Base-by-base conservation (phyloP, 1,140 invertebrate genomes). In the Ganaspis sp. region DNA sequence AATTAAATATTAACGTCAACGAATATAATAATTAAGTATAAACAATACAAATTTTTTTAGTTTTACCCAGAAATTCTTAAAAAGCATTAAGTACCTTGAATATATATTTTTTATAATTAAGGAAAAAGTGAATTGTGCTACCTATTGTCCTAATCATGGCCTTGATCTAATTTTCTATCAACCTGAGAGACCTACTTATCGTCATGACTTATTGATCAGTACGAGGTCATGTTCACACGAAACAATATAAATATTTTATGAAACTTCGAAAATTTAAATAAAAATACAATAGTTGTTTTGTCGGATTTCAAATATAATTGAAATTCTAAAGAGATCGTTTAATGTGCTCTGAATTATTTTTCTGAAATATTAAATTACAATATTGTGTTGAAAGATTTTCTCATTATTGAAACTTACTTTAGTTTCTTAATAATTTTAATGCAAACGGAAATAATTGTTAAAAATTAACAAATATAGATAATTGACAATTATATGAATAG, bases 61-160 rank as follows among this genome's bases (percentile, higher is more conserved):
- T n/a, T n/a, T n/a, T n/a, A n/a, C n/a, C n/a, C n/a, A n/a, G n/a
- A n/a, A n/a, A n/a, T n/a, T n/a, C n/a, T n/a, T n/a, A n/a, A n/a
- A n/a, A n/a, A n/a, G n/a, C n/a, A n/a, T n/a, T n/a, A n/a, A n/a
- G n/a, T n/a, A 64, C 15, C 3, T 64, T 15, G 9, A n/a, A 15
- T 15, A n/a, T 4, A n/a, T n/a, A n/a, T 29, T 64, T 12, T 29
- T 29, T 64, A 15, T n/a, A 64, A 64, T 64, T 15, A 4, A 23
- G 54, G 21, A 64, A 64, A 34, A n/a, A 15, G 58, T 12, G 26
- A 29, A 5, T 34, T 6, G 29, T 26, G 6, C 15, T 64, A 26
- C 29, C 58, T 21, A 29, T 64, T 64, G 58, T 29, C 26, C 58
- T 64, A 64, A 64, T 64, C 58, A 8, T 64, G 23, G n/a, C 58